Evolutionary conservation across 2,888 invertebrate genomes (phyloP), one percentile per base, ranked within the genome.

Genomic region (Drosophila birchii): DNA sequence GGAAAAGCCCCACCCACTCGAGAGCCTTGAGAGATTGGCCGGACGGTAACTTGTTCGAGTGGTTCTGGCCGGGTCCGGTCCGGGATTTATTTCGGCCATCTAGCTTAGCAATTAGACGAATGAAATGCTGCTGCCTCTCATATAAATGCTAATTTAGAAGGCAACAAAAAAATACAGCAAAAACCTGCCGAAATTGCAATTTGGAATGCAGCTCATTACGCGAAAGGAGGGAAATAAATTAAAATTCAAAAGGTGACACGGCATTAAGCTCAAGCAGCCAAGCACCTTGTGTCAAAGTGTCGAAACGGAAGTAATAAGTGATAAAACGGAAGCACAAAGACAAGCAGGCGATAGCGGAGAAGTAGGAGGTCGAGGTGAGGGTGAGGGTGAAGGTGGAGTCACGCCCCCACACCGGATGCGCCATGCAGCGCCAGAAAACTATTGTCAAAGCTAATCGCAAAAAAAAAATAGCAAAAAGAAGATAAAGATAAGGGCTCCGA

Each of bases 221-320:
- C 29, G 38, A 60, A 69, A 58, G 56, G 44, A 75, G 66, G 53
- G 36, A 64, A 58, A 51, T 61, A 57, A 20, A 85, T 86, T 85
- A 85, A 81, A 85, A 85, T 86, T 80, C 86, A 81, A 81, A 86
- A 79, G 84, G 84, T 81, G 84, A 71, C 73, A 67, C 63, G 71
- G 75, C 81, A 86, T 86, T 85, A 84, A 79, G 76, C 78, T 56
- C 66, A 66, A 68, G 67, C 49, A 55, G 38, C 47, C 55, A 32
- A 67, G 69, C 69, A 69, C 68, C 68, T 68, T 68, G 64, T 66
- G 66, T 56, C 64, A 69, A 69, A 72, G 67, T 82, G 83, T 84
- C 80, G 71, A 77, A 82, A 69, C 89, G 90, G 86, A 86, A 68
- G 90, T 90, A 86, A 86, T 90, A 85, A 85, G 89, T 89, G 84